A percentile compares a stretch with the other conserved stretches of the same genome.
These are phyloP conservation scores for Nothoprocta pentlandii DNA, from an alignment of 2,113 vertebrate genomes.

Conservation along the genomic window DNA sequence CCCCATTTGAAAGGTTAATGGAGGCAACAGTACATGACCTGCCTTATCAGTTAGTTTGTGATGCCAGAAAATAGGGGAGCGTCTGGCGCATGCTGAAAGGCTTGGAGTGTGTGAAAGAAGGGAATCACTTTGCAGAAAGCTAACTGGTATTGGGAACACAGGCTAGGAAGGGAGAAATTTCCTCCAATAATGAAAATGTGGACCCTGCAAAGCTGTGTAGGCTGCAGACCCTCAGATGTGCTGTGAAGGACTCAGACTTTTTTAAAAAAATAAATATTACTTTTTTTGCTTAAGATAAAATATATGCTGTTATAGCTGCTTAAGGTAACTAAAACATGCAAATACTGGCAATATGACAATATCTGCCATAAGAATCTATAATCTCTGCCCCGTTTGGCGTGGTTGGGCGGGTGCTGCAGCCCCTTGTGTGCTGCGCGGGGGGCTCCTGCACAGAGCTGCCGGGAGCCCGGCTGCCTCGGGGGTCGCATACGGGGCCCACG, in stretches of 20 bases:
- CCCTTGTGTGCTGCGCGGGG: accelerated
- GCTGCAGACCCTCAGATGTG: background rate
- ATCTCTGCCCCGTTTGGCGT: background rate
- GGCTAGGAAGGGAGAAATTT: background rate
- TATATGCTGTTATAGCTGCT: background rate
- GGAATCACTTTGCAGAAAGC: background rate
- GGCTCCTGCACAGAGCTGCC: accelerated
- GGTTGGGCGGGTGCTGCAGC: accelerated
- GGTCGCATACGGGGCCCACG: accelerated
- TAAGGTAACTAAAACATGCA: background rate
- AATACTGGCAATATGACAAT: background rate
- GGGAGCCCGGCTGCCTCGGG: background rate
- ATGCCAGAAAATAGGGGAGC: background rate
- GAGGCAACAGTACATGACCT: background rate
- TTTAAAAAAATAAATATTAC: background rate
- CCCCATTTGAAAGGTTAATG: background rate
- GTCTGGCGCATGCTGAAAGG: background rate
- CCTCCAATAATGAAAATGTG: background rate
- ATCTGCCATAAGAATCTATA: background rate
- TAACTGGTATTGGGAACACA: background rate
- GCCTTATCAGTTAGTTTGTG: background rate
- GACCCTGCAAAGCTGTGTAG: background rate
- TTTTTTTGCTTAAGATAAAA: background rate
- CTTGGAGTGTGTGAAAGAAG: background rate
- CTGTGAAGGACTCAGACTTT: background rate